Conservation (phyloP, 2,797 vertebrate species). For the Myripristis jacobus region DNA sequence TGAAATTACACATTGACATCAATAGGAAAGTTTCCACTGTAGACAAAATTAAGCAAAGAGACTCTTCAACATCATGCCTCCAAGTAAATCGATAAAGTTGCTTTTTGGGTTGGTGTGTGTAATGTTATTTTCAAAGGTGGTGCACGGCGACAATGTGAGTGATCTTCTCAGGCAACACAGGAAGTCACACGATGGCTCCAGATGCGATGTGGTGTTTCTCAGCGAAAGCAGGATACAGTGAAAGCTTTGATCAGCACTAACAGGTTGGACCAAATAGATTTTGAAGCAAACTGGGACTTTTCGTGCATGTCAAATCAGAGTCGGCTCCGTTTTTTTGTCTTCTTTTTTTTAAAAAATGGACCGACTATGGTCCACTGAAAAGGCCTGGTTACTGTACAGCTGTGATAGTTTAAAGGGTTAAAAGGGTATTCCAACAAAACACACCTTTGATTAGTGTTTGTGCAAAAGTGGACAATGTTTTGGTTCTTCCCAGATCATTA, state of each 20-base stretch:
- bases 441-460: not conserved
- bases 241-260: not conserved
- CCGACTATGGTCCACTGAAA: not conserved
- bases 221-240: not conserved
- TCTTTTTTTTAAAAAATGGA: not conserved
- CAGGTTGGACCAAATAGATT: too few relatives aligned
- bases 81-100: not conserved
- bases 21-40: not conserved
- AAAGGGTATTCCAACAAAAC: not conserved
- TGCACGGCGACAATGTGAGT: not conserved
- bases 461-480: not conserved
- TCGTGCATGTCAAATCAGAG: not conserved
- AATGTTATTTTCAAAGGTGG: not conserved
- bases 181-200: constrained; percentile 5
- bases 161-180: not conserved
- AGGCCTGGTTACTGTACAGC: not conserved
- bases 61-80: not conserved
- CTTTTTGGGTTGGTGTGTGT: too few relatives aligned
- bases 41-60: not conserved
- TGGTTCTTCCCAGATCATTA: not conserved
- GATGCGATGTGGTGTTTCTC: not conserved
- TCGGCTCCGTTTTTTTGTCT: not conserved
- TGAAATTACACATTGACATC: constrained; percentile 1
- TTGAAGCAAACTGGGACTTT: not conserved
- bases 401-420: not conserved